Evolutionary conservation across 2,113 vertebrate genomes (phyloP).

Genomic region (Tringa solitaria): DNA sequence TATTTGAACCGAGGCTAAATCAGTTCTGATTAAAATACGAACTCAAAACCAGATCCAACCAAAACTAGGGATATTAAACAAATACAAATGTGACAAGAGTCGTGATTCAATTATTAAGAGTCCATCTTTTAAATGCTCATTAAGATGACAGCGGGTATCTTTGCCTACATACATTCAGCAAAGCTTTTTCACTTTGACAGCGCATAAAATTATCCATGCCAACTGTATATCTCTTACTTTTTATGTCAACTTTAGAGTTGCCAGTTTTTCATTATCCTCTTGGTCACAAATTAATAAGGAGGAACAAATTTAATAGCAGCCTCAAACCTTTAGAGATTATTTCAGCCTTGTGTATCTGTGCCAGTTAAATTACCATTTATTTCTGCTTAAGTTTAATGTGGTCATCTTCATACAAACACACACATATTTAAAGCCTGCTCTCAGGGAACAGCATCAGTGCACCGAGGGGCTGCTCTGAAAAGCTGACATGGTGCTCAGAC

Average conservation of each 20-base stretch:
- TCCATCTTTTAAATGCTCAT: constrained; percentile 52
- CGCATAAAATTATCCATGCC: constrained; percentile 46
- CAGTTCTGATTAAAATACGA: constrained; percentile 21
- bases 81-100: constrained; percentile 50
- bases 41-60: not conserved
- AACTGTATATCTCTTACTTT: not conserved
- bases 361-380: constrained; percentile 13
- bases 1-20: constrained; percentile 17
- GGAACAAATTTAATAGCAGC: constrained; percentile 47
- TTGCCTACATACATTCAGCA: constrained; percentile 8
- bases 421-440: not conserved
- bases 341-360: not conserved
- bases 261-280: constrained; percentile 47
- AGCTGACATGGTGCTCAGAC: not conserved
- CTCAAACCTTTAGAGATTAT: constrained; percentile 36
- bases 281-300: constrained; percentile 55
- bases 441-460: not conserved
- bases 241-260: not conserved
- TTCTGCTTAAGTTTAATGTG: constrained; percentile 35
- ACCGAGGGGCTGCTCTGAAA: not conserved
- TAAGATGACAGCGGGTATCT: constrained; percentile 10
- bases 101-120: constrained; percentile 30
- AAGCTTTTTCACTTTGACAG: constrained; percentile 46
- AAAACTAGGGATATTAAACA: constrained; percentile 25
- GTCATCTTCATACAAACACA: constrained; percentile 28